Evolutionary conservation across 2,113 vertebrate species (phyloP), one percentile per base, ranked within the genome.

Genomic region (Ornithorhynchus anatinus): DNA sequence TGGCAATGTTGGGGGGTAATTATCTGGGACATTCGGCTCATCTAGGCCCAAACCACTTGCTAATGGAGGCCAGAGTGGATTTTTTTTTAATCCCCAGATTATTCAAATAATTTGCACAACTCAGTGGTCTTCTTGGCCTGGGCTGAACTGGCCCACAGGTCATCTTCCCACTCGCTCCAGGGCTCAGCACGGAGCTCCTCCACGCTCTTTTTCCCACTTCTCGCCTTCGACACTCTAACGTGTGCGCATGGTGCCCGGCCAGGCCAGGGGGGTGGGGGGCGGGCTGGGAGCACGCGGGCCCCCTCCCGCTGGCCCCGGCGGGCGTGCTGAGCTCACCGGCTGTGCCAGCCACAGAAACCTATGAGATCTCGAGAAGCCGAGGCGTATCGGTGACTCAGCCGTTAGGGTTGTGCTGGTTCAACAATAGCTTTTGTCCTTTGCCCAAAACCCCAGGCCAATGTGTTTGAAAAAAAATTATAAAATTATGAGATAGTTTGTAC

Each of bases 401-500:
- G 31, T 85, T 74, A 61, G 81, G 79, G 85, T 87, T 86, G 11
- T 84, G 81, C 89, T 90, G 73, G 67, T 58, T 82, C 79, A 89
- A 92, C 91, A 92, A 88, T 90, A 87, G 85, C 90, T 92, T 92
- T 93, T 92, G 92, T 93, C 91, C 89, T 90, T 92, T 91, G 86
- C 86, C 89, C 84, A 91, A 91, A 92, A 88, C 76, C 79, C 75
- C 76, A 81, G 85, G 88, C 86, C 84, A 79, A 83, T 67, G 78
- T 84, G 69, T 72, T 68, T 50, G 51, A 75, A 84, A 88, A 89
- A 81, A 88, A 86, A 89, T 84, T 82, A 90, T 85, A 89, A 90
- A 92, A 90, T 94, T 91, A 79, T 88, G 75, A 88, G 86, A 92
- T 90, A 91, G 73, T 90, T 84, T 88, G 79, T 90, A 82, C 89